Evolutionary conservation across 2,113 vertebrate genomes (phyloP).

Genomic region (Bucco capensis): DNA sequence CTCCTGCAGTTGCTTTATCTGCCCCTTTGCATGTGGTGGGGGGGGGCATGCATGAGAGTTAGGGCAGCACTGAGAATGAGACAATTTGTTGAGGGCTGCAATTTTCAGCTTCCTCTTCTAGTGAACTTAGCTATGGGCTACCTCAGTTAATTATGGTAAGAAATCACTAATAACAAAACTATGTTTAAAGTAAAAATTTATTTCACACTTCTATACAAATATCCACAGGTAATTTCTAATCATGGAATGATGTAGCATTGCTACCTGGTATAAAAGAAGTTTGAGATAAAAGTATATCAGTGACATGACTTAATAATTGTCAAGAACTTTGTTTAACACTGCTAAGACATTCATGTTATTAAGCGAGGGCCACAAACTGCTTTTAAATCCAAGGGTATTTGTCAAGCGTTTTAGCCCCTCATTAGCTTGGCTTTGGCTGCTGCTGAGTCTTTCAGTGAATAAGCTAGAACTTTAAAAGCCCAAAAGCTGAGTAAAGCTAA

Average conservation of each 20-base stretch:
- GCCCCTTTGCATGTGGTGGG: fast-evolving
- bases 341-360: background rate
- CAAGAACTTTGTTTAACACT: background rate
- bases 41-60: background rate
- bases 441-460: background rate
- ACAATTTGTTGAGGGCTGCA: background rate
- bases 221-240: conserved; percentile 78
- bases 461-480: background rate
- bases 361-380: background rate
- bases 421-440: background rate
- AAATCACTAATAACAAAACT: conserved; percentile 10
- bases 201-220: conserved; percentile 80
- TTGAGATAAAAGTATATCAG: conserved; percentile 67
- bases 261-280: conserved; percentile 63
- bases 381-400: background rate
- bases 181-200: conserved; percentile 69
- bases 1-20: background rate
- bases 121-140: background rate
- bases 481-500: background rate
- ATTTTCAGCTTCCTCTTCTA: background rate
- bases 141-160: background rate
- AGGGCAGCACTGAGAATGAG: fast-evolving
- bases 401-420: background rate
- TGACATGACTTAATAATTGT: conserved; percentile 64
- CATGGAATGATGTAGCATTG: conserved; percentile 67